Evolutionary conservation across 1,140 invertebrate genomes (phyloP), one percentile per base, ranked within the genome.

Genomic region (Nymphalis io): DNA sequence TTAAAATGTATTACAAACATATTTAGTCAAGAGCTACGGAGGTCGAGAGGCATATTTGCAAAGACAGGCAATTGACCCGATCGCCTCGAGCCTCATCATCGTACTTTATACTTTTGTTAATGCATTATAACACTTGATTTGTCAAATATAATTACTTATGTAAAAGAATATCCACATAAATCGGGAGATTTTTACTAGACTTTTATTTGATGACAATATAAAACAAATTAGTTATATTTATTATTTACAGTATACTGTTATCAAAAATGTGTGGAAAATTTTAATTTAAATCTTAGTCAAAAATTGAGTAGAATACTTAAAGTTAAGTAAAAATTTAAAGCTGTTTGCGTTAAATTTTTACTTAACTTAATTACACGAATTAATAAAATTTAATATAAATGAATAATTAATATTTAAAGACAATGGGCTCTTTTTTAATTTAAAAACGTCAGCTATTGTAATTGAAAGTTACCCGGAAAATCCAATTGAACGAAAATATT

Each of bases 401-500:
- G 20, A 15, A 15, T 15, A 13, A 55, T 55, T 11, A 51, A 51
- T 11, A 51, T 15, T 55, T 55, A 23, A 12, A 23, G 27, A 4
- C 10, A 55, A 27, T n/a, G 3, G 20, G 3, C 21, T 16, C 60
- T 16, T 48, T 60, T 23, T n/a, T 61, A 46, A 48, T 33, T 15
- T 6, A 21, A 33, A n/a, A 55, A 13, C 23, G 51, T 51, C 51
- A 27, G 51, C 4, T 27, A 55, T 55, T 55, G 4, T 55, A 33
- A 23, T 55, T 27, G 23, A 42, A 46, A 39, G 48, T 64, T 46
- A 64, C 20, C 18, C 13, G 20, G 20, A 60, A 33, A 68, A 60
- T n/a, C 12, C 33, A 15, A 46, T 51, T 16, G 27, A 60, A 27
- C 23, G 40, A 13, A 66, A 21, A 46, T 60, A 72, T 73, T 70